Evolutionary conservation across 2,888 invertebrate genomes (phyloP).

Genomic region (Synanthedon tipuliformis): DNA sequence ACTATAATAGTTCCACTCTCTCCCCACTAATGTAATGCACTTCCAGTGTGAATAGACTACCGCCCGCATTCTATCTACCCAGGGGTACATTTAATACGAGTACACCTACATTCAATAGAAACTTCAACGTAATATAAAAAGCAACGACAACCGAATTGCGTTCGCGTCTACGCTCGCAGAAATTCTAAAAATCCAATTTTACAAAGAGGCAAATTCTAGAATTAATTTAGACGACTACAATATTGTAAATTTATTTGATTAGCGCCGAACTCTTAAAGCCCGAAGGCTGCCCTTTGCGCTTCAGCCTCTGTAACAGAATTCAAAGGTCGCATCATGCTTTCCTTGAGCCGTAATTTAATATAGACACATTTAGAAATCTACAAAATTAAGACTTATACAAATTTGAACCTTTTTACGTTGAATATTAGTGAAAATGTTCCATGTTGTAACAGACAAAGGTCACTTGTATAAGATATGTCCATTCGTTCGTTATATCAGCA

Average conservation of each 20-base stretch:
- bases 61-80: background rate
- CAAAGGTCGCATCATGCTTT: slow-evolving; percentile 21
- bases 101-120: too few relatives aligned
- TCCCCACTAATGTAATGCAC: background rate
- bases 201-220: background rate
- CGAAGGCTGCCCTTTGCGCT: slow-evolving; percentile 24
- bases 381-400: too few relatives aligned
- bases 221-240: slow-evolving; percentile 4
- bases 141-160: background rate
- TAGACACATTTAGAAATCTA: background rate
- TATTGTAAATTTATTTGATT: slow-evolving; percentile 26
- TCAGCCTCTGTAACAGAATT: slow-evolving; percentile 12
- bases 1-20: slow-evolving; percentile 1
- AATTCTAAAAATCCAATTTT: slow-evolving; percentile 6
- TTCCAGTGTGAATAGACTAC: background rate
- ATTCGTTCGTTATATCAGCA: too few relatives aligned
- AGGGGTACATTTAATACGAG: background rate
- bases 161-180: background rate
- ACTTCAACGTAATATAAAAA: background rate
- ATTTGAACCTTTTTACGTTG: too few relatives aligned
- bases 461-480: too few relatives aligned
- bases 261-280: slow-evolving; percentile 11
- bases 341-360: slow-evolving; percentile 23
- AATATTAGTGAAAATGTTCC: too few relatives aligned
- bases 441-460: too few relatives aligned